Conservation (phyloP, 2,797 vertebrate species). For the Astyanax mexicanus region DNA sequence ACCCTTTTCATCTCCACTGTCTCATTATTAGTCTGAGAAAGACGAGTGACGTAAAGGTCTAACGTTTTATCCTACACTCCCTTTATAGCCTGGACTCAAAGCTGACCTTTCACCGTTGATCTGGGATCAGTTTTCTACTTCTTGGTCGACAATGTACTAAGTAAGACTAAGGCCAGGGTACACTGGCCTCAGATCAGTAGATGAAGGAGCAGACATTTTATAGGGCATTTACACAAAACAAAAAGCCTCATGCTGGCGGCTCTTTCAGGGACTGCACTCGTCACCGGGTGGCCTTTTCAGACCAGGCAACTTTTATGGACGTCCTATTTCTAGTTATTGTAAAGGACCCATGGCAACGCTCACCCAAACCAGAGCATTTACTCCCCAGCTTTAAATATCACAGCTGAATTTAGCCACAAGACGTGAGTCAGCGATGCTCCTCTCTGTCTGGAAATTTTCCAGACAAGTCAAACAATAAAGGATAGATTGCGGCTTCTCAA, state of each 20-base stretch:
- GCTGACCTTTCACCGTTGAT: background rate
- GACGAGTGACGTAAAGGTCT: background rate
- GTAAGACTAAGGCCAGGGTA: background rate
- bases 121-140: background rate
- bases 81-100: background rate
- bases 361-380: background rate
- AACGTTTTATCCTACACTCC: background rate
- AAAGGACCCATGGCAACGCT: conserved; percentile 36
- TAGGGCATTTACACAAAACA: background rate
- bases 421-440: background rate
- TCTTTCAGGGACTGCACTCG: background rate
- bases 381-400: background rate
- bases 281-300: conserved; percentile 61
- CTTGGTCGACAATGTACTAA: background rate
- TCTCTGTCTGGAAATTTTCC: too few relatives aligned
- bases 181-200: conserved; percentile 6
- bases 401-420: background rate
- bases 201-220: background rate
- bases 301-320: conserved; percentile 46
- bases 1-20: background rate
- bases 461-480: too few relatives aligned
- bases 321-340: conserved; percentile 48
- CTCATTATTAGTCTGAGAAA: background rate
- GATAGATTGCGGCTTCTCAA: too few relatives aligned
- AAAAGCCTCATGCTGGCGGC: conserved; percentile 14